These are phyloP conservation scores for Lasioglossum marginatum DNA, from an alignment of 2,888 invertebrate genomes.

Conservation along the genomic window DNA sequence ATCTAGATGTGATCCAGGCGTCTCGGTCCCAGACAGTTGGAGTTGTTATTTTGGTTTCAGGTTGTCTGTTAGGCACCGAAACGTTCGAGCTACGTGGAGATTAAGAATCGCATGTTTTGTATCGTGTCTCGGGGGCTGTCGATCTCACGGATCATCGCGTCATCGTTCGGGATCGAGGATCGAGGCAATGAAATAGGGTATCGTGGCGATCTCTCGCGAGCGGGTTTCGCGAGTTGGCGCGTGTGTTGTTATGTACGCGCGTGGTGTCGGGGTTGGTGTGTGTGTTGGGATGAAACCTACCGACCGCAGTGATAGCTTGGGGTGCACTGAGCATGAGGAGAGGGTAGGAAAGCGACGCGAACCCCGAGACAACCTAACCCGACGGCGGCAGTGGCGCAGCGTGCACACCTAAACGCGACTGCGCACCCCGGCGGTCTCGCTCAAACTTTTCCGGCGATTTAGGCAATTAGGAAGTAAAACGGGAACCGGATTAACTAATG, in stretches of 20 bases:
- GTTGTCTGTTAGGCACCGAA: neutral
- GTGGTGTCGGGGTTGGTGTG: slow-evolving; percentile 25
- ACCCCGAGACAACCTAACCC: slow-evolving; percentile 65
- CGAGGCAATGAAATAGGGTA: neutral
- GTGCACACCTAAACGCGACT: slow-evolving; percentile 57
- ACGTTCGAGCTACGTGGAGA: slow-evolving; percentile 11
- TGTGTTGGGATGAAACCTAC: slow-evolving; percentile 45
- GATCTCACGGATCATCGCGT: slow-evolving; percentile 7
- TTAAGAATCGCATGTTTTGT: neutral
- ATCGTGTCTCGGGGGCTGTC: neutral
- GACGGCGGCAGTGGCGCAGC: slow-evolving; percentile 63
- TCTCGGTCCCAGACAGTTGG: neutral
- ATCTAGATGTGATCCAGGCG: neutral
- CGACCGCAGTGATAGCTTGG: slow-evolving; percentile 67
- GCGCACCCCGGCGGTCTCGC: slow-evolving; percentile 46
- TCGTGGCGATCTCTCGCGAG: neutral
- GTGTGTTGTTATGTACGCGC: slow-evolving; percentile 41
- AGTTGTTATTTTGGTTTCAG: neutral
- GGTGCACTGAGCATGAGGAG: slow-evolving; percentile 67
- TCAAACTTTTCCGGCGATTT: slow-evolving; percentile 67
- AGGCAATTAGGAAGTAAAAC: slow-evolving; percentile 63
- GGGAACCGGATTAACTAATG: slow-evolving; percentile 57
- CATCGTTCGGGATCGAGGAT: neutral
- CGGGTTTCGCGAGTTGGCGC: slow-evolving; percentile 3
- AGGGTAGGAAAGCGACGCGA: slow-evolving; percentile 65